Evolutionary conservation across 2,888 invertebrate genomes (phyloP).

Genomic region (Aromia moschata): DNA sequence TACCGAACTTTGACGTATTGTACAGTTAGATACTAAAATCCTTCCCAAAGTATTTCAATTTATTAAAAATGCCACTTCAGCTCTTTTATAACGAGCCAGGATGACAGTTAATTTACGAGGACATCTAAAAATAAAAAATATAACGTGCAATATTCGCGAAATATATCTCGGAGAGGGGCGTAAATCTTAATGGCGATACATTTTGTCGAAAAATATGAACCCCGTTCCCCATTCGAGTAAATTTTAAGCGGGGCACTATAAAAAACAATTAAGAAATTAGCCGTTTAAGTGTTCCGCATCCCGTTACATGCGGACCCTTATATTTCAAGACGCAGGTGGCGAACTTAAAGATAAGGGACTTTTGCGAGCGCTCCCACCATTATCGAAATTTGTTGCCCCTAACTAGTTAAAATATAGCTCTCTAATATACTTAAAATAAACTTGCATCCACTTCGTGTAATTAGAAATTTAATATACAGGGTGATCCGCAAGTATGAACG

Average conservation of each 20-base stretch:
- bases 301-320: slow-evolving; percentile 25
- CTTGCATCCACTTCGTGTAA: slow-evolving; percentile 29
- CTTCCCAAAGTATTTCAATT: no score
- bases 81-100: no score
- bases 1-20: no score
- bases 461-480: slow-evolving; percentile 23
- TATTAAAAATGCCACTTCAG: no score
- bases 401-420: slow-evolving; percentile 44
- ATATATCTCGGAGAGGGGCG: no score
- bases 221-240: slow-evolving; percentile 5
- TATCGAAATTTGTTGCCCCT: slow-evolving; percentile 44
- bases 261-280: slow-evolving; percentile 30
- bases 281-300: slow-evolving; percentile 21
- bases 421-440: slow-evolving; percentile 38
- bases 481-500: no score
- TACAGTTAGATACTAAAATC: no score
- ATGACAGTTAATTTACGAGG: no score
- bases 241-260: slow-evolving; percentile 15
- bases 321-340: slow-evolving; percentile 31
- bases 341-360: slow-evolving; percentile 31
- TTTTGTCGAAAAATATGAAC: neutral
- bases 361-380: slow-evolving; percentile 30
- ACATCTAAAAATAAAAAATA: no score
- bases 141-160: no score
- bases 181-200: neutral